These are phyloP conservation scores for Protaetia brevitarsis DNA, from an alignment of 1,140 invertebrate genomes.

Conservation along the genomic window DNA sequence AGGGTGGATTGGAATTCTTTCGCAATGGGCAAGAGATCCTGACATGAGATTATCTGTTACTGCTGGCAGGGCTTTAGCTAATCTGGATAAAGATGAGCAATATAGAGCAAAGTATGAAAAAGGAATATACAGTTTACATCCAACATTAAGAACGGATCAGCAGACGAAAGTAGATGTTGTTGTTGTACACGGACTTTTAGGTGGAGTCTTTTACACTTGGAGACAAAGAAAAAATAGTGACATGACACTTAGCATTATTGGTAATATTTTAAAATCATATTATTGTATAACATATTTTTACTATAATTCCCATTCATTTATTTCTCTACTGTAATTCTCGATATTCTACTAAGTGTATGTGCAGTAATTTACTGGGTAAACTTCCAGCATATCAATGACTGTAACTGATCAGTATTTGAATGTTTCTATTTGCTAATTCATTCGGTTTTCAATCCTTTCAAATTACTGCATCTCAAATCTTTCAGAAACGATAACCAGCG, in stretches of 20 bases:
- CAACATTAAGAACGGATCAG: conserved; percentile 54
- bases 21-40: conserved; percentile 57
- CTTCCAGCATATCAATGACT: too few species aligned
- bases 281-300: too few species aligned
- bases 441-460: too few species aligned
- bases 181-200: conserved; percentile 78
- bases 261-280: too few species aligned
- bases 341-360: too few species aligned
- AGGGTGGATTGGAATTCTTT: conserved; percentile 71
- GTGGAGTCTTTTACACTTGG: conserved; percentile 82
- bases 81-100: conserved; percentile 62
- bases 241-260: conserved; percentile 37
- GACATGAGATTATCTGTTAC: conserved; percentile 64
- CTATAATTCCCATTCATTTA: too few species aligned
- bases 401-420: too few species aligned
- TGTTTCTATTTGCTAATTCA: too few species aligned
- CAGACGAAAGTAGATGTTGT: conserved; percentile 66
- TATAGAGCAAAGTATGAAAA: conserved; percentile 53
- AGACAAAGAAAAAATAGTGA: conserved; percentile 61
- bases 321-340: too few species aligned
- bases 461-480: too few species aligned
- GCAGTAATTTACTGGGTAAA: too few species aligned
- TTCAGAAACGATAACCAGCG: conserved; percentile 20
- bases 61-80: conserved; percentile 65
- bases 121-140: conserved; percentile 69